Conservation (phyloP, 2,888 invertebrate species). For the Thera obeliscata region DNA sequence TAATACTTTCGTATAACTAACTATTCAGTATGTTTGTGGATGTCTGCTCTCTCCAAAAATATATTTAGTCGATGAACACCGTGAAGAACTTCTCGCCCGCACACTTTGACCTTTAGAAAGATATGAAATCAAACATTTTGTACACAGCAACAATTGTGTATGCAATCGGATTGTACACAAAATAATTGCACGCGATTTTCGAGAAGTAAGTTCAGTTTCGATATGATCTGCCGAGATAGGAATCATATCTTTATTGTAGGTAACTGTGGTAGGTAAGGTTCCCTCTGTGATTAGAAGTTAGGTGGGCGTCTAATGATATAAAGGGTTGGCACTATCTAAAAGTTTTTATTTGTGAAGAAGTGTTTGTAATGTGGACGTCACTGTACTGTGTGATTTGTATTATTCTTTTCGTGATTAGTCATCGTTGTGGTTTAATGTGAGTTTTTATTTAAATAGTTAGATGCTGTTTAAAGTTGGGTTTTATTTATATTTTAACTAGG, state of each 20-base stretch:
- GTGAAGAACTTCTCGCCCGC: too few relatives aligned
- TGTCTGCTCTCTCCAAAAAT: too few relatives aligned
- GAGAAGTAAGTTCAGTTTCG: too few relatives aligned
- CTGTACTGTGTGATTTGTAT: conserved; percentile 9
- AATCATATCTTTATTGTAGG: too few relatives aligned
- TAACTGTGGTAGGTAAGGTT: neutral
- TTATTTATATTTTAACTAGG: neutral
- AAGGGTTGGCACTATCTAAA: conserved; percentile 51
- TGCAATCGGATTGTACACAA: too few relatives aligned
- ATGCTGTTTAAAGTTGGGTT: neutral
- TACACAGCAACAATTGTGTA: too few relatives aligned
- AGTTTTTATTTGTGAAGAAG: conserved; percentile 50
- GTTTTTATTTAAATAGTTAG: conserved; percentile 1
- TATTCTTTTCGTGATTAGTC: conserved; percentile 8
- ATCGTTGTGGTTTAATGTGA: conserved; percentile 6
- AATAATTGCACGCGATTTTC: too few relatives aligned
- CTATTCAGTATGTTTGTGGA: too few relatives aligned
- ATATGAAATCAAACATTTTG: too few relatives aligned
- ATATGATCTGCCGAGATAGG: too few relatives aligned
- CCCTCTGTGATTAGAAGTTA: conserved; percentile 47
- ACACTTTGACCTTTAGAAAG: too few relatives aligned
- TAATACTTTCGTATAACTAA: neutral
- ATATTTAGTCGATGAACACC: too few relatives aligned
- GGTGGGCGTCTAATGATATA: conserved; percentile 51
- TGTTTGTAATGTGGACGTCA: conserved; percentile 44